These are phyloP conservation scores for Brachyhypopomus occidentalis DNA, from an alignment of 2,113 vertebrate species.

Conservation along the genomic window DNA sequence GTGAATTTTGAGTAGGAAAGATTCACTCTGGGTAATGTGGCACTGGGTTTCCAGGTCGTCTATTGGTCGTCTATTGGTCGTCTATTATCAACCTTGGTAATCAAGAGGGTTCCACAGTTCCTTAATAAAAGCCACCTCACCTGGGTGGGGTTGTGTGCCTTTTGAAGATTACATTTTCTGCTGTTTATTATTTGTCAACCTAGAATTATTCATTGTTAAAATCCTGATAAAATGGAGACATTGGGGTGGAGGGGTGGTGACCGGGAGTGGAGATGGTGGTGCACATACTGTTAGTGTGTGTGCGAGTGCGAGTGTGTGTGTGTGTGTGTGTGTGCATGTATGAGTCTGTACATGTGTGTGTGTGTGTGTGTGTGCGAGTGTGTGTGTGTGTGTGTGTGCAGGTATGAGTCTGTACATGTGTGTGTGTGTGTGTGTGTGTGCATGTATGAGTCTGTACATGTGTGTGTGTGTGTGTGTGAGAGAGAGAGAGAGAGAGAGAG, in stretches of 20 bases:
- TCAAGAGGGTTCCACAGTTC: constrained; percentile 45
- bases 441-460: too few relatives aligned
- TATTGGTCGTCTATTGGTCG: too few relatives aligned
- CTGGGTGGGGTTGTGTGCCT: constrained; percentile 51
- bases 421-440: too few relatives aligned
- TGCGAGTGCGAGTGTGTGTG: constrained; percentile 18
- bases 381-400: too few relatives aligned
- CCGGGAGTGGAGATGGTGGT: constrained; percentile 16
- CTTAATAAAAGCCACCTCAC: constrained; percentile 42
- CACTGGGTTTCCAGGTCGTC: constrained; percentile 41
- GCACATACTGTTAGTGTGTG: constrained; percentile 15
- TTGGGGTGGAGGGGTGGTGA: constrained; percentile 22
- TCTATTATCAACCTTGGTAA: constrained; percentile 42
- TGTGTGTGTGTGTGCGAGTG: too few relatives aligned
- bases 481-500: constrained; percentile 2
- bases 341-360: too few relatives aligned
- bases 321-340: constrained; percentile 10
- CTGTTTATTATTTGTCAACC: constrained; percentile 48
- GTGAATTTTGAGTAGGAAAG: constrained; percentile 3
- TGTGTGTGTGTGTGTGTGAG: constrained; percentile 20
- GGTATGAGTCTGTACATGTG: too few relatives aligned
- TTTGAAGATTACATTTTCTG: constrained; percentile 51
- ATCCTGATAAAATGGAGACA: constrained; percentile 50
- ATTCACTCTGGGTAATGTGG: neutral
- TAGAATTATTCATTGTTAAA: constrained; percentile 57